Conservation (phyloP, 2,797 vertebrate species). For the Pelodytes ibericus region DNA sequence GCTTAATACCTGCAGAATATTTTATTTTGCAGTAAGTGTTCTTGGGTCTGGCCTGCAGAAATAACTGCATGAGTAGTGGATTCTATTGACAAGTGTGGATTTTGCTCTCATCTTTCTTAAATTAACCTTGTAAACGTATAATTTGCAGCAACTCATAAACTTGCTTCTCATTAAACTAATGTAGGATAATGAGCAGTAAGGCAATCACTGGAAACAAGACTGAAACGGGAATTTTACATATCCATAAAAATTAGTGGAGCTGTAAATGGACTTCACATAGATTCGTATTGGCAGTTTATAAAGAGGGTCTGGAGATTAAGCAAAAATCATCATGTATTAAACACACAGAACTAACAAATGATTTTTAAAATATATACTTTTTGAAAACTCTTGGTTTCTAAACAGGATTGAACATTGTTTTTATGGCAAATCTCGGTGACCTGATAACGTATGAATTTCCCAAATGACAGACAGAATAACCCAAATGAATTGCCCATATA, state of each 20-base stretch:
- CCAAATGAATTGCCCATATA: too few species aligned
- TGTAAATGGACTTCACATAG: conserved; percentile 40
- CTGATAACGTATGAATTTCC: too few species aligned
- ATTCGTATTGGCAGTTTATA: background rate
- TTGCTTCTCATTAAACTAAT: conserved; percentile 46
- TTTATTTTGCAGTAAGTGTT: too few species aligned
- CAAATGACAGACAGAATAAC: too few species aligned
- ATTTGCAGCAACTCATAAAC: conserved; percentile 36
- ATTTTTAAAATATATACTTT: background rate
- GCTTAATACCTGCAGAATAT: too few species aligned
- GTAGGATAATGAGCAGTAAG: conserved; percentile 35
- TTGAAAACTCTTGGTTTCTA: background rate
- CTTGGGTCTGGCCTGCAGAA: background rate
- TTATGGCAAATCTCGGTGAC: background rate
- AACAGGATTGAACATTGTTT: background rate
- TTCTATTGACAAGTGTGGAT: background rate
- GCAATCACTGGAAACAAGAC: conserved; percentile 23
- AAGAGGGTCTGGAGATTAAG: background rate
- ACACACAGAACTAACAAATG: background rate
- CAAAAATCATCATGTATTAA: background rate
- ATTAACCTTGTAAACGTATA: conserved; percentile 36
- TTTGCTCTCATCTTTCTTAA: conserved; percentile 31
- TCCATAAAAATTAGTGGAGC: conserved; percentile 49
- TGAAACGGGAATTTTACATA: conserved; percentile 39
- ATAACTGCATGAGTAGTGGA: background rate